Evolutionary conservation across 2,888 invertebrate genomes (phyloP).

Genomic region (Cacoxenus indagator): DNA sequence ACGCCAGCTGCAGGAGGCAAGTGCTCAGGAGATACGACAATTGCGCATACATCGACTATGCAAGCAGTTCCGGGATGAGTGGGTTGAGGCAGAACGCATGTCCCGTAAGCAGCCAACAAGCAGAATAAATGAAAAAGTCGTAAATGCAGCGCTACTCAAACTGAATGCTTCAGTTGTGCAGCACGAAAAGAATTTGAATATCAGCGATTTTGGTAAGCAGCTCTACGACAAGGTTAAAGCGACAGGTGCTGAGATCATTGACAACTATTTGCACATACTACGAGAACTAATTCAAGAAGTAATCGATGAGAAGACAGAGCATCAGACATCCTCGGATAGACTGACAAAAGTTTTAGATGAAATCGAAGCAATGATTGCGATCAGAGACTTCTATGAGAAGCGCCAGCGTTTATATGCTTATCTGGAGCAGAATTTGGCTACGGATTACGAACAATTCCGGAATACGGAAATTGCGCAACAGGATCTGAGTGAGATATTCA

Average conservation of each 20-base stretch:
- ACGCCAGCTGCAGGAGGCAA: constrained; percentile 45
- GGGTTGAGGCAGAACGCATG: background rate
- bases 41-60: constrained; percentile 56
- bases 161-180: constrained; percentile 30
- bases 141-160: constrained; percentile 37
- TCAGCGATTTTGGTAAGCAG: constrained; percentile 48
- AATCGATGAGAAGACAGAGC: constrained; percentile 46
- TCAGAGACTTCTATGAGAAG: constrained; percentile 56
- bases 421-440: constrained; percentile 46
- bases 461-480: constrained; percentile 37
- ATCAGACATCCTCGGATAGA: constrained; percentile 29
- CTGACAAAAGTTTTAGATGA: constrained; percentile 49
- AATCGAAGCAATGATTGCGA: constrained; percentile 49
- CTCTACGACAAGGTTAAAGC: constrained; percentile 53
- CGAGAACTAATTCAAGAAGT: constrained; percentile 55
- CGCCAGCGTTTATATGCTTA: constrained; percentile 60
- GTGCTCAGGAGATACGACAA: constrained; percentile 54
- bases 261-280: constrained; percentile 56
- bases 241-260: constrained; percentile 55
- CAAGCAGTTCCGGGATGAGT: constrained; percentile 47
- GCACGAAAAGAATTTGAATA: constrained; percentile 28
- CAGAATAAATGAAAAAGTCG: constrained; percentile 45
- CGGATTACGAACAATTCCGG: constrained; percentile 46
- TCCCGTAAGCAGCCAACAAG: background rate
- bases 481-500: constrained; percentile 48